phyloP scores from a whole-genome alignment of 2,113 vertebrate genomes.

The Sorex fumeus region DNA sequence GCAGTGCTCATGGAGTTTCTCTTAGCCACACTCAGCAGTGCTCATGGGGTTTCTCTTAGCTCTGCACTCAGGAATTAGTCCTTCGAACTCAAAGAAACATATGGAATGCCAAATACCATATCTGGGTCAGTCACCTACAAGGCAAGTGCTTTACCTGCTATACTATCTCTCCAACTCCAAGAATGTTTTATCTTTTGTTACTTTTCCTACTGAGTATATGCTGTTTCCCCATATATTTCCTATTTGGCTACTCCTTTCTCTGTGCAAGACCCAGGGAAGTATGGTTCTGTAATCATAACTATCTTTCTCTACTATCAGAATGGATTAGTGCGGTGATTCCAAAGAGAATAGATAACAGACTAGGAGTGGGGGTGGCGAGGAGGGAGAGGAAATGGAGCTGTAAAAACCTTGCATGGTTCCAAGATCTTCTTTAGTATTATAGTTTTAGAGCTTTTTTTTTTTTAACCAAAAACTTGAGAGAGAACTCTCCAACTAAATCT shows the following conservation, averaged over 20 bases:
- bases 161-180: no score
- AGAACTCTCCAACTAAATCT: conserved; percentile 13
- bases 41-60: no score
- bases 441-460: background rate
- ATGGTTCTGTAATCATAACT: background rate
- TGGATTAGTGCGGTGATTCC: background rate
- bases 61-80: no score
- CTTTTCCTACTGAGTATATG: background rate
- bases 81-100: no score
- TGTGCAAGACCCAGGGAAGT: background rate
- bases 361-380: no score
- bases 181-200: background rate
- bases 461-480: background rate
- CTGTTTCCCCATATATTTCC: background rate
- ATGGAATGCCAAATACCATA: no score
- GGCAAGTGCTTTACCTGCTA: no score
- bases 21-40: no score
- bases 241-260: background rate
- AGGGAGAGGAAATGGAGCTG: no score
- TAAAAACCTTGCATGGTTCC: background rate
- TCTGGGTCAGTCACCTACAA: no score
- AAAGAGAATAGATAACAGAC: background rate
- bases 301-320: background rate
- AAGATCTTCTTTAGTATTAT: background rate
- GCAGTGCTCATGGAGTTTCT: no score